phyloP scores from a whole-genome alignment of 92 coral and sea anemone species.

The Ricordea florida region DNA sequence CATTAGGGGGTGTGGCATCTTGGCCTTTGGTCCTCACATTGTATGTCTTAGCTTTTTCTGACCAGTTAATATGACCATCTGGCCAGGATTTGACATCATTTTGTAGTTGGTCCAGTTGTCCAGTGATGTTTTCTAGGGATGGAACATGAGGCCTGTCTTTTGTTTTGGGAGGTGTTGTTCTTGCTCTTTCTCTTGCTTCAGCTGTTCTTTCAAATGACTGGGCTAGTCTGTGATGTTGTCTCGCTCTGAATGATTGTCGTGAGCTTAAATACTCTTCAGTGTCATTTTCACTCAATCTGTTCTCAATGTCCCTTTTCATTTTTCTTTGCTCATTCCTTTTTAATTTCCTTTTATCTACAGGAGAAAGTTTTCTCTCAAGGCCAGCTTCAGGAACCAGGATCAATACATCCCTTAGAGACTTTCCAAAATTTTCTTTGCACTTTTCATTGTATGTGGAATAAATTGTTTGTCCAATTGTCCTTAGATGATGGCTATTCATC shows the following conservation, averaged over 20 bases:
- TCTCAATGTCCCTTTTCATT: conserved; percentile 2
- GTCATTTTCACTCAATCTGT: too few species aligned
- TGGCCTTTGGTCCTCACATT: too few species aligned
- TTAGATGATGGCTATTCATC: too few species aligned
- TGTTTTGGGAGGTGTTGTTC: too few species aligned
- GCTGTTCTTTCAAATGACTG: conserved; percentile 39
- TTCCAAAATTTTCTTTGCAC: too few species aligned
- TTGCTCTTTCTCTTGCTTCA: conserved; percentile 31
- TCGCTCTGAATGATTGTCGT: neutral
- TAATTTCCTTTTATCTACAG: too few species aligned
- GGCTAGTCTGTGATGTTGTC: conserved; percentile 19
- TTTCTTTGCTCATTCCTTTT: conserved; percentile 18
- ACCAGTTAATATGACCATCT: conserved; percentile 10
- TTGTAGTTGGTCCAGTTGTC: too few species aligned
- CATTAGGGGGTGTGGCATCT: too few species aligned
- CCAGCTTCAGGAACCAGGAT: conserved; percentile 55
- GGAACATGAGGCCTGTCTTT: conserved; percentile 9
- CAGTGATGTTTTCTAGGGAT: neutral
- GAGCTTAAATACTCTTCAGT: neutral
- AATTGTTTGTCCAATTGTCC: too few species aligned
- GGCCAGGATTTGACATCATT: too few species aligned
- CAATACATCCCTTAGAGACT: conserved; percentile 22
- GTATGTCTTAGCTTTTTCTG: conserved; percentile 33
- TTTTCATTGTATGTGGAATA: too few species aligned
- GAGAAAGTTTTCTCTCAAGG: too few species aligned